phyloP scores from a whole-genome alignment of 2,888 invertebrate species.

The Sisyra nigra region DNA sequence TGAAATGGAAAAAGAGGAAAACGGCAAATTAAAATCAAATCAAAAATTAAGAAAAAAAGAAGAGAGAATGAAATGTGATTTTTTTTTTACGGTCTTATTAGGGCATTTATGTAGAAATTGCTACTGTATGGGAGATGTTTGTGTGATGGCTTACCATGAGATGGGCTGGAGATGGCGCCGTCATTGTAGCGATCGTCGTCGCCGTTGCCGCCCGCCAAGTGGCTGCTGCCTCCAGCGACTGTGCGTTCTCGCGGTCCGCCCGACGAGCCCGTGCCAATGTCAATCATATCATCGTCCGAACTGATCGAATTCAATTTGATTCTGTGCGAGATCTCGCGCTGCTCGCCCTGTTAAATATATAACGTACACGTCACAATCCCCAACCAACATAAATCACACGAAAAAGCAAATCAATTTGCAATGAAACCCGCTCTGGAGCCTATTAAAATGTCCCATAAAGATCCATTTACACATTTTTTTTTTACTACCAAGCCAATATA shows the following conservation, averaged over 20 bases:
- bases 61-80: no score
- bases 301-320: slow-evolving; percentile 19
- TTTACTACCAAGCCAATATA: no score
- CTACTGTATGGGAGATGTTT: no score
- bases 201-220: slow-evolving; percentile 10
- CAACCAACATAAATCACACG: not conserved
- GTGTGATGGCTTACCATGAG: slow-evolving; percentile 22
- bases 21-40: slow-evolving; percentile 12
- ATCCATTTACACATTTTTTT: no score
- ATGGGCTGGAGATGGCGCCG: slow-evolving; percentile 22
- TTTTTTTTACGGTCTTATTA: no score
- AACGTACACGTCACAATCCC: not conserved
- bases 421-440: not conserved
- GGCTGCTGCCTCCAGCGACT: not conserved
- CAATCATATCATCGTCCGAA: slow-evolving; percentile 49
- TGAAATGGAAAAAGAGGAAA: slow-evolving; percentile 15
- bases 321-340: not conserved
- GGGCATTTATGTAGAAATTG: no score
- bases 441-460: not conserved
- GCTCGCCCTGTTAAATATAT: slow-evolving; percentile 1
- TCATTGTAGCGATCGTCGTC: slow-evolving; percentile 18
- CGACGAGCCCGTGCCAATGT: slow-evolving; percentile 38
- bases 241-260: slow-evolving; percentile 10
- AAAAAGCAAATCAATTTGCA: not conserved
- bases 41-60: slow-evolving; percentile 2